phyloP scores from a whole-genome alignment of 2,888 invertebrate genomes.

The Andrena haemorrhoa region DNA sequence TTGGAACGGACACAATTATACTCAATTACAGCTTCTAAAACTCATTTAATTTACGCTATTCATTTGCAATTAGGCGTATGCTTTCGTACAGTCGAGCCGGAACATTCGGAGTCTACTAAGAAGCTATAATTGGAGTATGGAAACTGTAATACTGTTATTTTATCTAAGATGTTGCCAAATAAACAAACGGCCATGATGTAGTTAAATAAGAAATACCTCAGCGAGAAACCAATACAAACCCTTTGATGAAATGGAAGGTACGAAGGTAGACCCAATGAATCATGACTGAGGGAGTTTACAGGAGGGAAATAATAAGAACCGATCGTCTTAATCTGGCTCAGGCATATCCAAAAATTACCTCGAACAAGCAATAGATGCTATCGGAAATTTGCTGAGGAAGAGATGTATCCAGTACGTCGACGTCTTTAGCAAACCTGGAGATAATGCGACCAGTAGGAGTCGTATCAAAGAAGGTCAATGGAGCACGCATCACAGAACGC shows the following conservation, averaged over 20 bases:
- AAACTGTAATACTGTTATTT: conserved; percentile 22
- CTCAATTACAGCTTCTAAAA: conserved; percentile 49
- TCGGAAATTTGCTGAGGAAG: conserved; percentile 89
- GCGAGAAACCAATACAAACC: conserved; percentile 45
- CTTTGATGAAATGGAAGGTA: conserved; percentile 40
- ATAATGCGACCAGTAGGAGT: conserved; percentile 86
- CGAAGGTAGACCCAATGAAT: conserved; percentile 34
- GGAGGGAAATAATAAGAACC: conserved; percentile 56
- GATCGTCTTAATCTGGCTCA: conserved; percentile 51
- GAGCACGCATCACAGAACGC: conserved; percentile 84
- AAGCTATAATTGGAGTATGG: conserved; percentile 26
- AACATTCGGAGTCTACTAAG: background rate
- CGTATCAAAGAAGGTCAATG: conserved; percentile 86
- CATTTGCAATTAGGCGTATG: conserved; percentile 17
- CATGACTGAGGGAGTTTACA: conserved; percentile 46
- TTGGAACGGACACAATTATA: conserved; percentile 82
- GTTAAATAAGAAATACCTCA: conserved; percentile 25
- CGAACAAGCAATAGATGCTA: conserved; percentile 90
- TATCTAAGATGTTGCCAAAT: conserved; percentile 18
- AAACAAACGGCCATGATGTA: conserved; percentile 19
- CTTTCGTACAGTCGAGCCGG: background rate
- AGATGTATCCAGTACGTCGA: conserved; percentile 90
- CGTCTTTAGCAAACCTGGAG: conserved; percentile 91
- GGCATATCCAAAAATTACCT: conserved; percentile 86
- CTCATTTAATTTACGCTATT: conserved; percentile 12